Evolutionary conservation across 2,888 invertebrate genomes (phyloP).

Genomic region (Barypeithes pellucidus): DNA sequence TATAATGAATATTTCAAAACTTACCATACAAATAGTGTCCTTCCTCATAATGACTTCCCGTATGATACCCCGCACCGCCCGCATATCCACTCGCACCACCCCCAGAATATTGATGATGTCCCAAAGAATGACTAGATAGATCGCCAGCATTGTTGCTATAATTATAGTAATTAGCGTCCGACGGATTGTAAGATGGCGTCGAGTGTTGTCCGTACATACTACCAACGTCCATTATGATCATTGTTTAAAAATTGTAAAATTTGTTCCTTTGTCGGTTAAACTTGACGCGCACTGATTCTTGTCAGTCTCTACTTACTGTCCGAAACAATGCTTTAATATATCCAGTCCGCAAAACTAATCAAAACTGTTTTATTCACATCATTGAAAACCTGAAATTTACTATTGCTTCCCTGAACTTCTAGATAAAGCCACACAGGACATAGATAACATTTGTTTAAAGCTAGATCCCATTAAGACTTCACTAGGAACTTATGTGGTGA

Average conservation of each 20-base stretch:
- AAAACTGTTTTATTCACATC: too few relatives aligned
- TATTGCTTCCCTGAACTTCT: too few relatives aligned
- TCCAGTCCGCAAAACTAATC: too few relatives aligned
- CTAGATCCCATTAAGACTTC: too few relatives aligned
- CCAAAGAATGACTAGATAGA: conserved; percentile 57
- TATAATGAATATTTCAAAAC: conserved; percentile 1
- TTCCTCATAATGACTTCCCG: conserved; percentile 64
- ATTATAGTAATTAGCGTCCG: conserved; percentile 66
- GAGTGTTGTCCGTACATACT: conserved; percentile 81
- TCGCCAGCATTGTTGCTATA: conserved; percentile 56
- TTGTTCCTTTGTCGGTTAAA: background rate
- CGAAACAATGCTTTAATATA: too few relatives aligned
- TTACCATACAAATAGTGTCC: conserved; percentile 63
- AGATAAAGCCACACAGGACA: too few relatives aligned
- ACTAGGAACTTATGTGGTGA: too few relatives aligned
- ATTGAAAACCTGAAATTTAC: too few relatives aligned
- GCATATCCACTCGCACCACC: conserved; percentile 65
- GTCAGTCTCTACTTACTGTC: too few relatives aligned
- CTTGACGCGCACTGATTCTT: background rate
- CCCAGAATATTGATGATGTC: conserved; percentile 67
- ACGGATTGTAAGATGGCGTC: conserved; percentile 64
- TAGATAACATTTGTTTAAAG: too few relatives aligned
- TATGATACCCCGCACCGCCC: conserved; percentile 59
- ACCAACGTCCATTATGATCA: conserved; percentile 89
- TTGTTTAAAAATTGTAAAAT: conserved; percentile 63